A percentile compares a stretch with the other conserved stretches of the same genome.
Conservation (phyloP, 2,888 invertebrate genomes). For the Dicranocentrus wangi region DNA sequence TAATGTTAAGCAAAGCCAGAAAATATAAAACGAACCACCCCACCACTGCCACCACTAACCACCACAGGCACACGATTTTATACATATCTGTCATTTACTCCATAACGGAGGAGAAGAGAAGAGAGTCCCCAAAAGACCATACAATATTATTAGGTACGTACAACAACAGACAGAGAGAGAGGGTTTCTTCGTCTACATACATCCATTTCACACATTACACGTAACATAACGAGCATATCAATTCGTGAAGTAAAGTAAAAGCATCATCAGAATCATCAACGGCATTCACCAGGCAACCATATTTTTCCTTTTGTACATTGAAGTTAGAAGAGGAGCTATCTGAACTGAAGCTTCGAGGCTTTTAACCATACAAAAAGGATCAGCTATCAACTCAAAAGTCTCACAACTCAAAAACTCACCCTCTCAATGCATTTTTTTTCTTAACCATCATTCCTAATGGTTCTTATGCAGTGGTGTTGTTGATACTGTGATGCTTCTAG, state of each 20-base stretch:
- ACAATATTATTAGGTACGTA: no score
- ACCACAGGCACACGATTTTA: conserved; percentile 31
- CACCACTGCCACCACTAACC: conserved; percentile 39
- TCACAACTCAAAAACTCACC: conserved; percentile 60
- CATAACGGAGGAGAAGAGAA: no score
- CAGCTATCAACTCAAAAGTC: conserved; percentile 60
- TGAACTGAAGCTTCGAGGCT: no score
- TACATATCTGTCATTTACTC: conserved; percentile 19
- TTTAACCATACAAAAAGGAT: conserved; percentile 54
- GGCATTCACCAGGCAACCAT: conserved; percentile 49
- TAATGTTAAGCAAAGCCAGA: conserved; percentile 44
- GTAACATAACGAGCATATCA: conserved; percentile 28
- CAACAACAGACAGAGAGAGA: no score
- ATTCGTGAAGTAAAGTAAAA: conserved; percentile 55
- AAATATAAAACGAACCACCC: background rate
- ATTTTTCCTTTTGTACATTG: conserved; percentile 48
- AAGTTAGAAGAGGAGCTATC: conserved; percentile 37
- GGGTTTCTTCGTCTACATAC: no score
- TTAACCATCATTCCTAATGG: conserved; percentile 11
- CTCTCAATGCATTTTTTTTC: conserved; percentile 57
- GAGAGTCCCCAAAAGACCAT: background rate
- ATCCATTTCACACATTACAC: conserved; percentile 11
- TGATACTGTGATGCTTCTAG: no score
- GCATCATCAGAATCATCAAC: conserved; percentile 64
- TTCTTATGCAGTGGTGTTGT: no score